Evolutionary conservation across 2,888 invertebrate genomes (phyloP), one percentile per base, ranked within the genome.

Genomic region (Phania funesta): DNA sequence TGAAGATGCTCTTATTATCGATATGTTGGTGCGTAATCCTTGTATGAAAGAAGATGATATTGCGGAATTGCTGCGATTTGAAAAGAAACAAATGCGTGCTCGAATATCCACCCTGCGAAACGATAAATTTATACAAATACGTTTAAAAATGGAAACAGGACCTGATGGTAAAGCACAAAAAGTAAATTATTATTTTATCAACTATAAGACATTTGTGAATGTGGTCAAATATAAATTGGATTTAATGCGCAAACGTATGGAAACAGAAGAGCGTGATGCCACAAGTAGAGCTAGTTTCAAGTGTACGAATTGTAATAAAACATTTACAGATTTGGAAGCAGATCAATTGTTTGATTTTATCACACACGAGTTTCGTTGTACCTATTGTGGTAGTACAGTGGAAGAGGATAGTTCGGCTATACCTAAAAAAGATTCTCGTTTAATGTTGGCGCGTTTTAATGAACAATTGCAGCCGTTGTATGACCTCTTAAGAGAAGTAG

Each of bases 161-260:
- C 93, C 94, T 0, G 98, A 99, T 91, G 97, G 98, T 4, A 98
- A 97, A 92, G 97, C 97, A 35, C 97, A 97, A 87, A 96, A 97
- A 92, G 97, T 98, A 20, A 98, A 98, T 91, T 99, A 98, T 91
- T 99, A 98, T 91, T 99, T 97, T 89, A 98, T 99, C 86, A 98
- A 98, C 91, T 99, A 98, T 91, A 97, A 97, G 92, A 96, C 96
- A 44, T 98, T 98, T 91, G 98, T 99, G 4, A 99, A 99, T 92
- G 98, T 99, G 13, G 97, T 99, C 0, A 99, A 98, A 91, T 99
- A 99, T 91, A 99, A 99, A 92, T 91, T 99, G 88, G 98, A 99
- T 92, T 93, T 98, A 88, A 98, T 99, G 96, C 93, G 98, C 76
- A 96, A 98, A 88, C 95, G 98, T 86, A 95, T 99, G 93, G 99